Conservation (phyloP, 1,140 invertebrate genomes). For the Melipona quadrifasciata region DNA sequence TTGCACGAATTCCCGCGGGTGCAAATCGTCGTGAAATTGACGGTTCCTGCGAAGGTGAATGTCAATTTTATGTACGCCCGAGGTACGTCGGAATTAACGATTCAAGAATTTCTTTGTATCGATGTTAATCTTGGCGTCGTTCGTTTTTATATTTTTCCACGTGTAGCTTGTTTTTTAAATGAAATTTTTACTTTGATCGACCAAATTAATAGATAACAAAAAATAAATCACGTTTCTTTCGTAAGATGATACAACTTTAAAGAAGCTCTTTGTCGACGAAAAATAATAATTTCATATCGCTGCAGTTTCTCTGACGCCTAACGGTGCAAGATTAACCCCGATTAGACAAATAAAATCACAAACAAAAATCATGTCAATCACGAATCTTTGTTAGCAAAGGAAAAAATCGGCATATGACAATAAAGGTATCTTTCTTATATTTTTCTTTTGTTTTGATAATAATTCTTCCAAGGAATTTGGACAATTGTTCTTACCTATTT, state of each 20-base stretch:
- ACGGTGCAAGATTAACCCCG: slow-evolving; percentile 56
- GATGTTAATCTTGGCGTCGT: not conserved
- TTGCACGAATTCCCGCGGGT: slow-evolving; percentile 64
- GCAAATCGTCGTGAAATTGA: slow-evolving; percentile 62
- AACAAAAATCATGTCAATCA: slow-evolving; percentile 50
- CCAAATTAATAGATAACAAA: not conserved
- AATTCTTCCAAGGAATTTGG: not conserved
- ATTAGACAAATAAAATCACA: slow-evolving; percentile 55
- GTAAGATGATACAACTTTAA: not conserved
- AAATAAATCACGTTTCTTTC: not conserved
- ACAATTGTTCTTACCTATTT: not conserved
- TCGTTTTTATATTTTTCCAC: not conserved
- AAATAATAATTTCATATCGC: slow-evolving; percentile 47
- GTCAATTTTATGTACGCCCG: slow-evolving; percentile 31
- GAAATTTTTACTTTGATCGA: not conserved
- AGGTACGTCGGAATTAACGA: slow-evolving; percentile 24
- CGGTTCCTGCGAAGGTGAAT: slow-evolving; percentile 35
- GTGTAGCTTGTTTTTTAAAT: not conserved
- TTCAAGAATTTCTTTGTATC: slow-evolving; percentile 13
- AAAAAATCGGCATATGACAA: slow-evolving; percentile 41
- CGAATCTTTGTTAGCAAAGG: slow-evolving; percentile 63
- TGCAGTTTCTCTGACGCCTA: slow-evolving; percentile 49
- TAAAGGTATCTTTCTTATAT: slow-evolving; percentile 20
- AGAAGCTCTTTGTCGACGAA: slow-evolving; percentile 30
- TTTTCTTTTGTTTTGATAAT: slow-evolving; percentile 36